Percentiles rank a stretch among this genome's conserved stretches.
Evolutionary conservation across 2,888 invertebrate species (phyloP).

Genomic region (Scaptodrosophila latifasciaeformis): DNA sequence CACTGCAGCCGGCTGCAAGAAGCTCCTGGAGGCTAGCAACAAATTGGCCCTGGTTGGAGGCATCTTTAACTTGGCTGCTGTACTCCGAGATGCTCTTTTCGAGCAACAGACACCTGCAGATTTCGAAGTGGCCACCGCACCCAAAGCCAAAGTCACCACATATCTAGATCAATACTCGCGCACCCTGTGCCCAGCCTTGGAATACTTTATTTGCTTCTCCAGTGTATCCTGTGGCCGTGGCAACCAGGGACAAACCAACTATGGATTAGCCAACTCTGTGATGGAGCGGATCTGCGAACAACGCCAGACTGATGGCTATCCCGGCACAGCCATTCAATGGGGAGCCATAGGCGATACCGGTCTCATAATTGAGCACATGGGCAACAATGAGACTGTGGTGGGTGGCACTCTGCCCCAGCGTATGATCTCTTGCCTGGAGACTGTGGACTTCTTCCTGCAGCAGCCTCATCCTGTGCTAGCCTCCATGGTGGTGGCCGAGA

Average conservation of each 20-base stretch:
- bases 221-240: conserved; percentile 97
- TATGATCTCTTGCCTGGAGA: conserved; percentile 90
- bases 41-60: conserved; percentile 86
- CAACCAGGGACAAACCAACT: conserved; percentile 96
- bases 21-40: conserved; percentile 79
- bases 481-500: conserved; percentile 91
- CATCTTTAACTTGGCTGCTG: conserved; percentile 96
- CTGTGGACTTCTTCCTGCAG: conserved; percentile 92
- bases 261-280: conserved; percentile 96
- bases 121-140: conserved; percentile 86
- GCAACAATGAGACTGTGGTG: conserved; percentile 91
- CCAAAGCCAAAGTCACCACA: conserved; percentile 90
- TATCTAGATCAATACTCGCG: conserved; percentile 88
- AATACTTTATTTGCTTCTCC: conserved; percentile 97
- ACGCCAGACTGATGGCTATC: conserved; percentile 87
- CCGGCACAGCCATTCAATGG: conserved; percentile 96
- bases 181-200: conserved; percentile 84
- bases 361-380: conserved; percentile 91
- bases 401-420: conserved; percentile 97
- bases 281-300: conserved; percentile 97
- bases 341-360: conserved; percentile 99
- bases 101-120: conserved; percentile 88
- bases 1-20: conserved; percentile 78
- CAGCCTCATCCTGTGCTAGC: conserved; percentile 88
- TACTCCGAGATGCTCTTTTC: conserved; percentile 89